Base-by-base conservation (phyloP, 2,797 vertebrate species). In the Notolepis coatsorum region DNA sequence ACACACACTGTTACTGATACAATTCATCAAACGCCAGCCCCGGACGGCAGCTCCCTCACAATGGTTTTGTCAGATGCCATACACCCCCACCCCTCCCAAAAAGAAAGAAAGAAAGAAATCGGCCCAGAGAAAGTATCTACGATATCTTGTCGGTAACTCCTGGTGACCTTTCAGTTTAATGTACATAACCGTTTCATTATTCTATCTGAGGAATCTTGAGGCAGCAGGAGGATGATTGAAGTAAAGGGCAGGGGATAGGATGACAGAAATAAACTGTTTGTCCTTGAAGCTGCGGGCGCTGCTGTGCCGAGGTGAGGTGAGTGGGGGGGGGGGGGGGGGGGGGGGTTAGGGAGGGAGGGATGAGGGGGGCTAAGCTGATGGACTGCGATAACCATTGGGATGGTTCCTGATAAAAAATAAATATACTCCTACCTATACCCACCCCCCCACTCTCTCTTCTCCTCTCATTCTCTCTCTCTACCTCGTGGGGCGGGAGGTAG, bases 221-320 rank as follows among this genome's bases (percentile, higher is more conserved):
- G 72, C 67, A 77, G 72, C 51, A 62, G 81, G 69, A 77, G 85
- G 86, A 69, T 17, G 88, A 90, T 88, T 88, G 89, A 83, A 83
- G 92, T 91, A 95, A 96, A 96, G 93, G 94, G 93, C 92, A 93
- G 74, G 76, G 77, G 90, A 88, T 56, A n/a, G 68, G 86, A 90
- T 86, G 74, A 79, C 31, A 65, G 54, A 86, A 87, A 85, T 63
- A 80, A 81, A 81, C 46, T 13, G 68, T 81, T 77, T 85, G 75
- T 59, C 85, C 87, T 89, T 89, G 84, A 82, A n/a, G 81, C 61
- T 63, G 63, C 73, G 69, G 68, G 61, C 57, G 12, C 61, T 28
- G 33, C 47, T 51, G 60, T 50, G 67, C 18, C 43, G 69, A 43
- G 53, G 65, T 47, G 55, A 76, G 63, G 81, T 61, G 54, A 77